Evolutionary conservation across 2,113 vertebrate species (phyloP), one percentile per base, ranked within the genome.

Genomic region (Nannobrachium achirus): DNA sequence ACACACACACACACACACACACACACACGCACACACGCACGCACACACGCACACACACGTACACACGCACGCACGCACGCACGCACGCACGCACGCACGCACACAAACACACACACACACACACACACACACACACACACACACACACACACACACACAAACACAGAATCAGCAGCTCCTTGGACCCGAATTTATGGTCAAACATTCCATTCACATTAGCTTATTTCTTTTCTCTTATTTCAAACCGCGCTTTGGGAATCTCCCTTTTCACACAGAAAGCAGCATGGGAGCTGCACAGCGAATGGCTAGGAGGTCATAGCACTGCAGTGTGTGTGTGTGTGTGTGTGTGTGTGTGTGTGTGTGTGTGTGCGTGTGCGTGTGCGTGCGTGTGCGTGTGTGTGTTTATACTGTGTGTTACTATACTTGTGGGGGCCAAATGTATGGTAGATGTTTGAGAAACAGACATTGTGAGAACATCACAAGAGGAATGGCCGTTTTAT

Each of bases 141-240:
- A 33, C 25, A 33, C 25, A 33, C 25, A 33, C 25, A 33, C 25
- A 4, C 25, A 33, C 1, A 69, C 65, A 76, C 68, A 69, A 58
- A 69, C 71, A 70, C 9, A 52, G 60, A 71, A 55, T 72, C 63
- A 74, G 52, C 74, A 39, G 45, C 69, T 72, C 67, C 72, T 38
- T 58, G 10, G 45, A n/a, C 18, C 46, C 5, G 2, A 14, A 85
- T 76, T 82, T 81, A 73, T 77, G 69, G 60, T 58, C 7, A 78
- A 72, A 78, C 71, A 73, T 83, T 84, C 79, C 67, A 74, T 41
- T 50, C 33, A 52, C 60, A 56, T 84, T 59, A 81, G 73, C 69
- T 65, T 81, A 60, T 40, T 72, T 74, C 62, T 70, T 42, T 61
- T 61, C 56, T 80, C 51, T 73, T 79, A 81, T 79, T 78, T 71